Percentiles rank a stretch among this genome's conserved stretches.
Conservation (phyloP, 2,113 vertebrate species). For the Lophotis ruficrista region DNA sequence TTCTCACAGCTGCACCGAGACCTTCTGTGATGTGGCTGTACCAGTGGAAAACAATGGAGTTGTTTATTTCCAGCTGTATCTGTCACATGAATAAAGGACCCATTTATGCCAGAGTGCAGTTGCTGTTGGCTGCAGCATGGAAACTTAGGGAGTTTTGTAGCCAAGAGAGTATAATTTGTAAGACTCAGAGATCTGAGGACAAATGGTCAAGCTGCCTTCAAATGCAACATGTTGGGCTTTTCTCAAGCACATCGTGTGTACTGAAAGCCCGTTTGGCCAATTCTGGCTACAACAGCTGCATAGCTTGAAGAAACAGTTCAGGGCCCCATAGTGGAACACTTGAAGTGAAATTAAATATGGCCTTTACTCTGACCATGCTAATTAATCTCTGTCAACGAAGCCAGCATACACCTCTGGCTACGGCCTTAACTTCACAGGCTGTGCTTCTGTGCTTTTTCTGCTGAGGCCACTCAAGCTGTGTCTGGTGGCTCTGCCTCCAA, state of each 20-base stretch:
- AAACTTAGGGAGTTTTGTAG: neutral
- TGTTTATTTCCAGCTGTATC: neutral
- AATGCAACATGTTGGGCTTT: neutral
- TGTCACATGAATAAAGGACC: neutral
- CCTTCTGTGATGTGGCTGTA: conserved; percentile 5
- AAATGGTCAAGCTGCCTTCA: neutral
- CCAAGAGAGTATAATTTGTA: neutral
- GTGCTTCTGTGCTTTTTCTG: neutral
- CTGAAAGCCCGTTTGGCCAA: neutral
- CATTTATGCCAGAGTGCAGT: neutral
- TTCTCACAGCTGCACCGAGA: neutral
- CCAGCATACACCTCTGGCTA: neutral
- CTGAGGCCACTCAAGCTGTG: neutral
- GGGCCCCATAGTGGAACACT: neutral
- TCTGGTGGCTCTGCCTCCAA: neutral
- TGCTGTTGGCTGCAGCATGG: neutral
- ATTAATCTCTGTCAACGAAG: neutral
- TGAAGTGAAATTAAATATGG: neutral
- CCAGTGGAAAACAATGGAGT: conserved; percentile 18
- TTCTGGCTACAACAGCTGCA: neutral
- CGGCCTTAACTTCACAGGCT: neutral
- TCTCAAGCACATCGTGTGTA: neutral
- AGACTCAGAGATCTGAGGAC: neutral
- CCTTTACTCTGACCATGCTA: neutral
- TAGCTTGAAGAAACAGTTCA: neutral